phyloP scores from a whole-genome alignment of 2,888 invertebrate species.

The Criorhina ranunculi region DNA sequence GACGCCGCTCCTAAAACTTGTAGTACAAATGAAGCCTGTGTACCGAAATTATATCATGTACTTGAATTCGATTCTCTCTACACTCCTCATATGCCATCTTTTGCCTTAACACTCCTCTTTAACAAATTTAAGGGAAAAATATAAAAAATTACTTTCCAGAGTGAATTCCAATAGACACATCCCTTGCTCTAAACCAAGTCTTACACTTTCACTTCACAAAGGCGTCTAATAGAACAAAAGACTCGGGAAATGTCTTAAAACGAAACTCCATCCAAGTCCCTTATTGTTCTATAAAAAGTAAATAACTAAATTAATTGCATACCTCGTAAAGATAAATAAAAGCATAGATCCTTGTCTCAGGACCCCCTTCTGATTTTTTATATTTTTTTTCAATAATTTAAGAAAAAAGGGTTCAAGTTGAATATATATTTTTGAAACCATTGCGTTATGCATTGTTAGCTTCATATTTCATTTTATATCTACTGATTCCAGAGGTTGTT shows the following conservation, averaged over 20 bases:
- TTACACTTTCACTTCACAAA: not conserved
- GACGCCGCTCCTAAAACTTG: too few species aligned
- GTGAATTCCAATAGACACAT: too few species aligned
- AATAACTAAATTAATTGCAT: constrained; percentile 38
- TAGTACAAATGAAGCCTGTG: too few species aligned
- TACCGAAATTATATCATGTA: too few species aligned
- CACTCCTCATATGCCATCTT: too few species aligned
- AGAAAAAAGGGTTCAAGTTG: constrained; percentile 28
- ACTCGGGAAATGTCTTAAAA: not conserved
- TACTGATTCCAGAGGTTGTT: constrained; percentile 18
- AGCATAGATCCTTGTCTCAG: constrained; percentile 17
- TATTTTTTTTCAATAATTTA: constrained; percentile 24
- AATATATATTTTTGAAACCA: constrained; percentile 18
- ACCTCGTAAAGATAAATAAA: constrained; percentile 8
- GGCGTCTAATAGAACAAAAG: not conserved
- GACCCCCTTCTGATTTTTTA: constrained; percentile 1
- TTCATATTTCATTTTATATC: constrained; percentile 41
- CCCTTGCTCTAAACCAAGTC: too few species aligned
- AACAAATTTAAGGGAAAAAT: too few species aligned
- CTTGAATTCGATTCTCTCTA: too few species aligned
- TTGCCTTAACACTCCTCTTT: too few species aligned
- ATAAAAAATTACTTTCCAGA: too few species aligned
- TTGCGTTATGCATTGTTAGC: constrained; percentile 13
- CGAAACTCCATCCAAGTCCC: not conserved
- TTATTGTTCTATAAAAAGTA: constrained; percentile 17